phyloP scores from a whole-genome alignment of 2,888 invertebrate genomes.

The Drosophila mettleri region DNA sequence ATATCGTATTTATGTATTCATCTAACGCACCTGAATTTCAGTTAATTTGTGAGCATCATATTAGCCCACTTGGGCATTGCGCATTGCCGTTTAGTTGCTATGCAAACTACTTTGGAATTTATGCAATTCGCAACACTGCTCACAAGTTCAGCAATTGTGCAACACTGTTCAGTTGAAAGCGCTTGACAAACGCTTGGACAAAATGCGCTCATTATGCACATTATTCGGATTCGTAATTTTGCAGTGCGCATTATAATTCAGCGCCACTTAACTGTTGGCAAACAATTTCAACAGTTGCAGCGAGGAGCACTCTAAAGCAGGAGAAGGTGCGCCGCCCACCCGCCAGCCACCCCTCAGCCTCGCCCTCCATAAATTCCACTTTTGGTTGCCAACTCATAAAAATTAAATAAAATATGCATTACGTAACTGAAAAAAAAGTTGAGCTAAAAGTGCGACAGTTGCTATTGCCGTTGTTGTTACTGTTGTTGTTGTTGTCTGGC shows the following conservation, averaged over 20 bases:
- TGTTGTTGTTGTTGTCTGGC: constrained; percentile 42
- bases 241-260: constrained; percentile 48
- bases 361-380: constrained; percentile 53
- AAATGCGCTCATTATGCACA: constrained; percentile 46
- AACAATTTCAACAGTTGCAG: constrained; percentile 51
- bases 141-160: constrained; percentile 7
- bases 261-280: constrained; percentile 72
- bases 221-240: constrained; percentile 43
- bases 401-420: constrained; percentile 80
- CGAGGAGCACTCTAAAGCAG: constrained; percentile 1
- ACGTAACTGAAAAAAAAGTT: constrained; percentile 58
- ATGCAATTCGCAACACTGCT: neutral
- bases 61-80: neutral
- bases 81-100: neutral
- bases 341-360: neutral
- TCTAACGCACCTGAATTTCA: too few species aligned
- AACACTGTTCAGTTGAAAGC: constrained; percentile 25
- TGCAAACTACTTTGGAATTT: constrained; percentile 4
- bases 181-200: constrained; percentile 40
- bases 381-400: constrained; percentile 66
- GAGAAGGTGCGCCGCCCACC: neutral
- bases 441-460: constrained; percentile 64
- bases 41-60: too few species aligned
- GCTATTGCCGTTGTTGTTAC: constrained; percentile 29
- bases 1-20: too few species aligned